Percentiles rank a stretch among this genome's conserved stretches.
Evolutionary conservation across 2,113 vertebrate genomes (phyloP).

Genomic region (Globicephala melas): DNA sequence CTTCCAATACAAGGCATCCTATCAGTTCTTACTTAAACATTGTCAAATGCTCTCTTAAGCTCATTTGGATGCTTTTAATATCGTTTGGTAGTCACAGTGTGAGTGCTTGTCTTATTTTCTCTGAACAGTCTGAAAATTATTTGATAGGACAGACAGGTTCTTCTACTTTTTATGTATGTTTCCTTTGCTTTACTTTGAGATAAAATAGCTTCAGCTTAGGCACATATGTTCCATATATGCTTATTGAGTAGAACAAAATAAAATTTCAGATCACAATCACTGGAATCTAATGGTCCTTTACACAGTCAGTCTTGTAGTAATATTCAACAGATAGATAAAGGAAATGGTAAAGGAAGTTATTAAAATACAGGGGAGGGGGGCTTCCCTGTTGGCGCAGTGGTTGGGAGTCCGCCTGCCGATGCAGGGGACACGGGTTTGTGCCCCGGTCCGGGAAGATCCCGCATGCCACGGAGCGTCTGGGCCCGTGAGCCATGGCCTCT

Average conservation of each 20-base stretch:
- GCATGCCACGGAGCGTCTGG: too few relatives aligned
- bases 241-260: background rate
- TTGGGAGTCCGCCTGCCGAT: too few relatives aligned
- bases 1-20: background rate
- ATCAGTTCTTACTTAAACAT: background rate
- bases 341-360: background rate
- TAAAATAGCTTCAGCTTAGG: background rate
- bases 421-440: too few relatives aligned
- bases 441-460: too few relatives aligned
- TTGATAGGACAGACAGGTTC: background rate
- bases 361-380: background rate
- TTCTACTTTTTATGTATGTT: background rate
- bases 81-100: background rate
- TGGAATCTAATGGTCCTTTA: background rate
- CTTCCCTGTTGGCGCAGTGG: too few relatives aligned
- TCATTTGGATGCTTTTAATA: background rate
- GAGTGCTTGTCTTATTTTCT: background rate
- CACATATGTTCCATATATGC: background rate
- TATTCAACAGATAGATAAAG: background rate
- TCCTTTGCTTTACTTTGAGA: constrained; percentile 5
- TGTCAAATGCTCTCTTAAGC: background rate
- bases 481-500: too few relatives aligned
- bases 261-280: background rate
- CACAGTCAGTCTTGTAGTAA: background rate
- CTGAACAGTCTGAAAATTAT: background rate